phyloP scores from a whole-genome alignment of 2,113 vertebrate genomes.

The Sorex fumeus region DNA sequence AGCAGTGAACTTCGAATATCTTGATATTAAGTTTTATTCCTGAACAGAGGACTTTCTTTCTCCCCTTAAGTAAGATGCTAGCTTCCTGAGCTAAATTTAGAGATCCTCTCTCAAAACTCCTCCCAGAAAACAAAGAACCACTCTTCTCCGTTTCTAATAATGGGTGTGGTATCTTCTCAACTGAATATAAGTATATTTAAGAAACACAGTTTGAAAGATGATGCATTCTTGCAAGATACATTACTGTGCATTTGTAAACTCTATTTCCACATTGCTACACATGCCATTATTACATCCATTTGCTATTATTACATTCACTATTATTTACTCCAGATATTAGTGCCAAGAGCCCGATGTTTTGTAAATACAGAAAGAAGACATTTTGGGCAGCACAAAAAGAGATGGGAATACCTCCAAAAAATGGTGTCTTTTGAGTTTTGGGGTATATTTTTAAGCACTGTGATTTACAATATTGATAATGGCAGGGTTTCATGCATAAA shows the following conservation, averaged over 20 bases:
- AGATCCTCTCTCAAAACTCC: conserved; percentile 39
- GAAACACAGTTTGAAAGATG: conserved; percentile 68
- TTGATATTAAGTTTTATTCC: conserved; percentile 43
- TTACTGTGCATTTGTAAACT: conserved; percentile 72
- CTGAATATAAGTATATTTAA: conserved; percentile 47
- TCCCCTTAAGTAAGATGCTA: conserved; percentile 6
- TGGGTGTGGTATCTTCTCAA: conserved; percentile 43
- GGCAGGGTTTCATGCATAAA: no score
- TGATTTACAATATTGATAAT: no score
- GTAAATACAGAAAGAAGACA: conserved; percentile 45
- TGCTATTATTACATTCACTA: conserved; percentile 71
- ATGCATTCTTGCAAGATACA: conserved; percentile 60
- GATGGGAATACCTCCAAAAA: not conserved
- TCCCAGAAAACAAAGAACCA: conserved; percentile 34
- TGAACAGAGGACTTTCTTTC: not conserved
- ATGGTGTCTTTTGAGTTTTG: not conserved
- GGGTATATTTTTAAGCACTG: no score
- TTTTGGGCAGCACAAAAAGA: conserved; percentile 32
- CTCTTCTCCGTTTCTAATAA: conserved; percentile 62
- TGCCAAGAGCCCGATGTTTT: conserved; percentile 66
- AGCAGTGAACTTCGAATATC: not conserved
- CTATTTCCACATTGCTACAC: conserved; percentile 38
- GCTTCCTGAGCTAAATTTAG: conserved; percentile 45
- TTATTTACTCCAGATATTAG: conserved; percentile 62
- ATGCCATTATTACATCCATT: conserved; percentile 48